phyloP scores from a whole-genome alignment of 35 echinoderm and acorn worm species.

The Antedon bifida region DNA sequence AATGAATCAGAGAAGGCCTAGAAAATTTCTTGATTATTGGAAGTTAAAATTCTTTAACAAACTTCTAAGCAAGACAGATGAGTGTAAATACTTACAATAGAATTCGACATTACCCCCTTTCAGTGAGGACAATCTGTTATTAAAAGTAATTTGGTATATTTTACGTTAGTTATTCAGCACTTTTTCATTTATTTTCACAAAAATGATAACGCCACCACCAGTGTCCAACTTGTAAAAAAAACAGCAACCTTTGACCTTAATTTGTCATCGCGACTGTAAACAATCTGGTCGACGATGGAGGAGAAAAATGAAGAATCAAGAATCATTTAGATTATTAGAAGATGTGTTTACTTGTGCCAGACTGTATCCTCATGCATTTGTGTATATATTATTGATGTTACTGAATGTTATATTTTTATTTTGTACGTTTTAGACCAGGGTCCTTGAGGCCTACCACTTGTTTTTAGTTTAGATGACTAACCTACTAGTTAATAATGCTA shows the following conservation, averaged over 20 bases:
- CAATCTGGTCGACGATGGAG: neutral
- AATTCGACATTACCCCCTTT: neutral
- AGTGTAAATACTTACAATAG: neutral
- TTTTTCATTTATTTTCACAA: neutral
- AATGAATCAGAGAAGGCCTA: constrained; percentile 1
- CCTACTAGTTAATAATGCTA: too few species aligned
- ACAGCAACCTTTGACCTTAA: neutral
- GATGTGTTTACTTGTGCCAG: too few species aligned
- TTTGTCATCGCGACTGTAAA: neutral
- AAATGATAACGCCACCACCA: neutral
- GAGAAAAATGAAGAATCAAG: too few species aligned
- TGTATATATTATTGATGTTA: too few species aligned
- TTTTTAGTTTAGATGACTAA: too few species aligned
- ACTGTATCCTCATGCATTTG: too few species aligned
- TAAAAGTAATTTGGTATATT: neutral
- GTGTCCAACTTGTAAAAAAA: neutral
- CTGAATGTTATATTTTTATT: too few species aligned
- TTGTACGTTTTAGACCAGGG: too few species aligned
- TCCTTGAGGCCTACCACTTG: too few species aligned
- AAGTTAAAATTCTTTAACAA: neutral
- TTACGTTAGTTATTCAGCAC: neutral
- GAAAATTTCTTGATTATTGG: neutral
- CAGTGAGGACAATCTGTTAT: neutral
- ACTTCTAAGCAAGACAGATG: neutral
- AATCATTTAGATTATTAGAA: too few species aligned